These are phyloP conservation scores for Glandiceps talaboti DNA, from an alignment of 53 echinoderm and acorn worm species.

Conservation along the genomic window DNA sequence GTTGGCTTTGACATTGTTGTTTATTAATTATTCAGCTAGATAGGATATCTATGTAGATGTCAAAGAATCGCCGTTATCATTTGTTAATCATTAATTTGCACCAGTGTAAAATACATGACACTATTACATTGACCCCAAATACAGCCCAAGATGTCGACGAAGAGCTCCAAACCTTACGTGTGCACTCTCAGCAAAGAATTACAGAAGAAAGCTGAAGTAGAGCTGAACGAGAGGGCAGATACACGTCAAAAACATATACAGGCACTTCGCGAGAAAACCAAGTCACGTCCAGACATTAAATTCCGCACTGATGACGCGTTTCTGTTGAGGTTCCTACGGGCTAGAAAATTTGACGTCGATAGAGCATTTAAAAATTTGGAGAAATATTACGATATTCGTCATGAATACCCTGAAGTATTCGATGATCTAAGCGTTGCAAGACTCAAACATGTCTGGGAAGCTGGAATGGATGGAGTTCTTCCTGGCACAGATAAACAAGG, in stretches of 20 bases:
- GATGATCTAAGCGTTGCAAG: slow-evolving; percentile 50
- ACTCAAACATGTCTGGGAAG: slow-evolving; percentile 69
- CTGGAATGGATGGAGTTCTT: slow-evolving; percentile 66
- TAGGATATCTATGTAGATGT: no score
- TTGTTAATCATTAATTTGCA: no score
- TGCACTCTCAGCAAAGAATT: slow-evolving; percentile 30
- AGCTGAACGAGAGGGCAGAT: slow-evolving; percentile 60
- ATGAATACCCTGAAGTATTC: slow-evolving; percentile 77
- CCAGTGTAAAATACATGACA: no score
- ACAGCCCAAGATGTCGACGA: background rate
- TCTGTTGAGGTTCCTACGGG: slow-evolving; percentile 72
- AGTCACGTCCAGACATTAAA: slow-evolving; percentile 48
- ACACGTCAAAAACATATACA: slow-evolving; percentile 44
- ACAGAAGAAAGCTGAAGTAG: slow-evolving; percentile 52
- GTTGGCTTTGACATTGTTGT: no score
- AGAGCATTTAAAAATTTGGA: slow-evolving; percentile 67
- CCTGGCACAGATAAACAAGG: slow-evolving; percentile 50
- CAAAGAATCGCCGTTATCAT: no score
- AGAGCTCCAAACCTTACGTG: background rate
- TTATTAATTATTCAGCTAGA: no score
- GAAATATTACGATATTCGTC: slow-evolving; percentile 84
- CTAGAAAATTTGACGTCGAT: slow-evolving; percentile 84
- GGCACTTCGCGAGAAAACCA: slow-evolving; percentile 45
- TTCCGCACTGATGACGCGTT: slow-evolving; percentile 70
- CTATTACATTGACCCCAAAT: no score